Evolutionary conservation across 2,888 invertebrate genomes (phyloP).

Genomic region (Cryptosula pallasiana): DNA sequence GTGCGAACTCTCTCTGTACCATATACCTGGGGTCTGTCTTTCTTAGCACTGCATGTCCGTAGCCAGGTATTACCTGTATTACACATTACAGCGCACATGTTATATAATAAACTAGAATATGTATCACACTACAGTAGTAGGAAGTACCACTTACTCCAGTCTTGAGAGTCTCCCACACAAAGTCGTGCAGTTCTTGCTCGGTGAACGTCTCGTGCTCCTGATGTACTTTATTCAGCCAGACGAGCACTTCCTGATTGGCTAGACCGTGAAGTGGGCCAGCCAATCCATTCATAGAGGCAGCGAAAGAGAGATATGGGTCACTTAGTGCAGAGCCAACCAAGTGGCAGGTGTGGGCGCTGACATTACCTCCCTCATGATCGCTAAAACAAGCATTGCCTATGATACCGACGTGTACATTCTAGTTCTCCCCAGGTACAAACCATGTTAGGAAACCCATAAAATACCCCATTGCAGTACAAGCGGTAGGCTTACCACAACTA

Average conservation of each 20-base stretch:
- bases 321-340: constrained; percentile 88
- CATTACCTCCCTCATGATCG: constrained; percentile 95
- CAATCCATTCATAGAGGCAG: constrained; percentile 86
- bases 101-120: too few relatives aligned
- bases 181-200: constrained; percentile 88
- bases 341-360: constrained; percentile 89
- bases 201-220: constrained; percentile 75
- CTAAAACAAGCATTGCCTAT: constrained; percentile 53
- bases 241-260: constrained; percentile 83
- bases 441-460: too few relatives aligned
- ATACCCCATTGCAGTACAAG: too few relatives aligned
- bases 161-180: constrained; percentile 94
- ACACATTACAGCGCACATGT: too few relatives aligned
- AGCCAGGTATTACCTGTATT: constrained; percentile 80
- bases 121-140: too few relatives aligned
- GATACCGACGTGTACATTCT: not conserved
- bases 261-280: constrained; percentile 93
- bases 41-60: constrained; percentile 90
- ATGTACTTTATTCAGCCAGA: constrained; percentile 86
- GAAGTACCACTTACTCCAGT: constrained; percentile 61
- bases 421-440: not conserved
- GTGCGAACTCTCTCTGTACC: constrained; percentile 88
- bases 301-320: constrained; percentile 86
- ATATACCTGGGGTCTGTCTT: constrained; percentile 90
- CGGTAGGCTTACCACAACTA: too few relatives aligned